phyloP scores from a whole-genome alignment of 2,888 invertebrate genomes.

The Dyspetes luteomarginatus region DNA sequence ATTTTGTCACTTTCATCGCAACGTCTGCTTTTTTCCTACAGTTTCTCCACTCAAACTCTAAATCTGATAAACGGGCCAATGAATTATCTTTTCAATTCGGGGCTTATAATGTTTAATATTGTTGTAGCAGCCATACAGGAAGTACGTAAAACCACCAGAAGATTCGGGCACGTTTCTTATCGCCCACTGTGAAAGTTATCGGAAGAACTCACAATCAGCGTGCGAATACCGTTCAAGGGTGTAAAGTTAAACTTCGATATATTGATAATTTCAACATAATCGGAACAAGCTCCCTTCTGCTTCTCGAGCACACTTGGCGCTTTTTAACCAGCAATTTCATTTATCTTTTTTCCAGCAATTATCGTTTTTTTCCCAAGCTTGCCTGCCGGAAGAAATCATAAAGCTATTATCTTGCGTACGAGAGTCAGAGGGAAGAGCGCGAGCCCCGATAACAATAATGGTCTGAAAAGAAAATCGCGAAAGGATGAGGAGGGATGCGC shows the following conservation, averaged over 20 bases:
- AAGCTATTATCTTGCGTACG: slow-evolving; percentile 39
- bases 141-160: slow-evolving; percentile 50
- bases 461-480: slow-evolving; percentile 30
- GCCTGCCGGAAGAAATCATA: slow-evolving; percentile 36
- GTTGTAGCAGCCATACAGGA: slow-evolving; percentile 35
- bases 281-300: not conserved
- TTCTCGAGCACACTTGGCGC: not conserved
- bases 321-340: slow-evolving; percentile 49
- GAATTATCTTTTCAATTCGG: too few relatives aligned
- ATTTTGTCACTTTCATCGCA: too few relatives aligned
- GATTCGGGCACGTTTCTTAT: slow-evolving; percentile 64
- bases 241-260: slow-evolving; percentile 32
- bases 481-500: slow-evolving; percentile 32
- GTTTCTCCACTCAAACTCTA: too few relatives aligned
- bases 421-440: slow-evolving; percentile 9
- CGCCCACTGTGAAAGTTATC: slow-evolving; percentile 46
- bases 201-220: slow-evolving; percentile 20
- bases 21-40: too few relatives aligned
- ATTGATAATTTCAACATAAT: slow-evolving; percentile 30
- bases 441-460: slow-evolving; percentile 28
- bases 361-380: slow-evolving; percentile 35
- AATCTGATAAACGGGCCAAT: too few relatives aligned
- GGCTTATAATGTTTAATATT: slow-evolving; percentile 29
- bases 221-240: slow-evolving; percentile 41
- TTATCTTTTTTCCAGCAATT: slow-evolving; percentile 47